Evolutionary conservation across 1,140 invertebrate species (phyloP), one percentile per base, ranked within the genome.

Genomic region (Panagrolaimus sp.): DNA sequence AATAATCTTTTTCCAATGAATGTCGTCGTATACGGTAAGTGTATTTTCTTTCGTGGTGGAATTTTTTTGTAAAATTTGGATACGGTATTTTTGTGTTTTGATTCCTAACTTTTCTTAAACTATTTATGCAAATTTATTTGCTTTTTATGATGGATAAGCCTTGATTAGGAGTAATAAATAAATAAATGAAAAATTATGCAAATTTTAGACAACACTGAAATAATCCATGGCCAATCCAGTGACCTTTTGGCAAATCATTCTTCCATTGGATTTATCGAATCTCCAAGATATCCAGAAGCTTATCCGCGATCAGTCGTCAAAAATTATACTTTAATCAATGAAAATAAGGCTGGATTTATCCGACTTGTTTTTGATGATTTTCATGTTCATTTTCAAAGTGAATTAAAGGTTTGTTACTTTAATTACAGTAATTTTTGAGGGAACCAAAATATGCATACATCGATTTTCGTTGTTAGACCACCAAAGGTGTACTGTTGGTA

Each of bases 301-400:
- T 76, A 76, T 66, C 75, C 75, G 14, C 12, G 63, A 28, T 32
- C 43, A 48, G 26, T 78, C 21, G 26, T 47, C 8, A 78, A 76
- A 58, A 77, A 75, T 28, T 75, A 68, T 63, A 78, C 73, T 17
- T 38, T 76, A 1, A 62, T 78, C 0, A 76, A 76, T 67, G 47
- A 55, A 64, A 71, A 76, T 47, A 10, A 28, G 26, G n/a, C 28
- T 17, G 75, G 75, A 24, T 78, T 70, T 68, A 76, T 76, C n/a
- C 67, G 75, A 7, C 32, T 76, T 15, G 62, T 64, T 1, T 76
- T 76, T 52, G 75, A 76, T 55, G 75, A 76, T 32, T 76, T 78
- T 38, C 76, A 76, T 47, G 63, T 76, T n/a, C 71, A 75, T 48
- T 76, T 68, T 63, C 72, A 73, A 43, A 78, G 75, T 44, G 72